These are phyloP conservation scores for Ptychadena robeensis DNA, from an alignment of 2,797 vertebrate genomes.

Conservation along the genomic window DNA sequence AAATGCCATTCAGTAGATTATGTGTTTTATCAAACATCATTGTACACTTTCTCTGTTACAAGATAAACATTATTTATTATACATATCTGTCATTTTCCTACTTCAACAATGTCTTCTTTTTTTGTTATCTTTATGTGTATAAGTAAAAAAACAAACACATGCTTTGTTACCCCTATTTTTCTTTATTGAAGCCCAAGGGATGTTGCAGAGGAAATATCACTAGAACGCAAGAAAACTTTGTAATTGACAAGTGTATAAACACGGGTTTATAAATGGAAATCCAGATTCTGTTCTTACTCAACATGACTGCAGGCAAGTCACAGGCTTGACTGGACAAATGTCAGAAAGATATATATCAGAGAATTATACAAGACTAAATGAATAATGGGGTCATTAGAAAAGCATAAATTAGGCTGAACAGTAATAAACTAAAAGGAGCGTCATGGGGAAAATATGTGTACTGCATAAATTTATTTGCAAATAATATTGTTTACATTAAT, in stretches of 20 bases:
- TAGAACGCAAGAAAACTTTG: conserved; percentile 66
- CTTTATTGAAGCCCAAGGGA: conserved; percentile 29
- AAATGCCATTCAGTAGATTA: conserved; percentile 15
- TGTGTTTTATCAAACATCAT: conserved; percentile 15
- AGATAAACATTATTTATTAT: conserved; percentile 42
- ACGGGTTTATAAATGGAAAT: conserved; percentile 65
- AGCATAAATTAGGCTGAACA: conserved; percentile 73
- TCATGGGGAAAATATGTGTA: conserved; percentile 82
- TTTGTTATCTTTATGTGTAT: conserved; percentile 46
- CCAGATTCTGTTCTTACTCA: conserved; percentile 65
- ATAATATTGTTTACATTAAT: conserved; percentile 77
- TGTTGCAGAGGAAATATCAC: conserved; percentile 10
- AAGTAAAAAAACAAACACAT: conserved; percentile 57
- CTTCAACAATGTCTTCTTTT: conserved; percentile 28
- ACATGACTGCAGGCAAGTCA: conserved; percentile 69
- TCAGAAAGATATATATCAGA: conserved; percentile 74
- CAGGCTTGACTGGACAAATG: conserved; percentile 66
- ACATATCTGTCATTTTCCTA: conserved; percentile 17
- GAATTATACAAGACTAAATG: conserved; percentile 75
- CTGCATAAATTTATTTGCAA: conserved; percentile 81
- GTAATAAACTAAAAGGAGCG: conserved; percentile 73
- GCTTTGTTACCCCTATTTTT: conserved; percentile 39
- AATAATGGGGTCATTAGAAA: conserved; percentile 82
- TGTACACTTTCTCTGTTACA: conserved; percentile 34
- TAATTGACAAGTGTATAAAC: conserved; percentile 69